Evolutionary conservation across 2,113 vertebrate genomes (phyloP), one percentile per base, ranked within the genome.

Genomic region (Hippolais icterina): DNA sequence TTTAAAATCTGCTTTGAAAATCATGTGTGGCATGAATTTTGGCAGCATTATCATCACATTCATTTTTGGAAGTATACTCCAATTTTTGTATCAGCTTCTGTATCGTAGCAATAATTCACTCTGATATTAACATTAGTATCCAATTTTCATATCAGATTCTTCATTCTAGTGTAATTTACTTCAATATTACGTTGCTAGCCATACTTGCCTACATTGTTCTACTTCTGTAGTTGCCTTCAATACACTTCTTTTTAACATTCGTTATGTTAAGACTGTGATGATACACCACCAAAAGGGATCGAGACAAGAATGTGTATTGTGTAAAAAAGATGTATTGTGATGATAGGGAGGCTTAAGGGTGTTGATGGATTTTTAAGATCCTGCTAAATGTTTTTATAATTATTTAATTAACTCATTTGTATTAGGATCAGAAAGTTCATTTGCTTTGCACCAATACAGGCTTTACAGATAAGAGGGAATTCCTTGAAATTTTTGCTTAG

Each of bases 1-100:
- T 93, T 59, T 42, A 84, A 96, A 96, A 95, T 66, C 85, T 83
- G 19, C 81, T 94, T 93, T 56, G 61, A 91, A 97, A 92, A 82
- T 87, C 13, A 11, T 83, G 50, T 85, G 83, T 90, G 65, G 61
- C 66, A 90, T 75, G 53, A 76, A 83, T 91, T 94, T 92, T 94
- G 86, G 79, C 68, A 90, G 60, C 3, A 1, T 69, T 91, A 70
- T 84, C 57, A 89, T 69, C 6, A 2, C 24, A 77, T 61, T 69
- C 8, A 44, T 85, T 93, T 95, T 87, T 16, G 18, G 63, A 93
- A 89, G 35, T 63, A 31, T n/a, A 71, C 33, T 89, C 39, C 6
- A 69, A 82, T 82, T 94, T 96, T 85, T 66, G 8, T 56, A 71
- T 68, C 50, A 76, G 52, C 60, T 33, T 16, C 12, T 61, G 42